Percentiles rank a stretch among this genome's conserved stretches.
Evolutionary conservation across 2,113 vertebrate species (phyloP).

Genomic region (Campylomormyrus tamandua): DNA sequence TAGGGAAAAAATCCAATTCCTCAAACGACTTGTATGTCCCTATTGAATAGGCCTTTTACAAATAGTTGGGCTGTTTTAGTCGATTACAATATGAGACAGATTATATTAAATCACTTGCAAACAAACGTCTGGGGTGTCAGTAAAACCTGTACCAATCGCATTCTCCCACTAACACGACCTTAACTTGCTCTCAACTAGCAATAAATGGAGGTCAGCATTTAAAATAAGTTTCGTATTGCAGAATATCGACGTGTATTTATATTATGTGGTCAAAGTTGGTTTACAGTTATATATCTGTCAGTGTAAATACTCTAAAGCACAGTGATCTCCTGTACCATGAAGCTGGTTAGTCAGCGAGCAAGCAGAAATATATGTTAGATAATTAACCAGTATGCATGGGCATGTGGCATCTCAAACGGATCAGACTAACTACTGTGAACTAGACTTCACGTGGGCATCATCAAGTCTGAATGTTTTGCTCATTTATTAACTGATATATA

Average conservation of each 20-base stretch:
- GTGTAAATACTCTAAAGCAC: background rate
- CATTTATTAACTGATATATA: background rate
- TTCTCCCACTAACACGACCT: background rate
- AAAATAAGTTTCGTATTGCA: background rate
- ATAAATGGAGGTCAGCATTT: background rate
- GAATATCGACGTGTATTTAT: background rate
- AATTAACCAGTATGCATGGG: background rate
- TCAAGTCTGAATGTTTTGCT: background rate
- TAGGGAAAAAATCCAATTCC: background rate
- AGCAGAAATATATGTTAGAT: background rate
- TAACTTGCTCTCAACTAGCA: background rate
- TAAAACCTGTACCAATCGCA: background rate
- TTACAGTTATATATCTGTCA: background rate
- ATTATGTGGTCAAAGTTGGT: background rate
- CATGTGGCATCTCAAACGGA: background rate
- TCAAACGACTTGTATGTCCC: background rate
- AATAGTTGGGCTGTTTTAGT: background rate
- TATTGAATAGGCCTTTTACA: background rate
- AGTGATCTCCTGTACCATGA: background rate
- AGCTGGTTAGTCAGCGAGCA: background rate
- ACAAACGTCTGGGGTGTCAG: background rate
- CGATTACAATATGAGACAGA: background rate
- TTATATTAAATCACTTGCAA: background rate
- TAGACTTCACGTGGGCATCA: background rate
- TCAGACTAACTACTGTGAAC: background rate